phyloP scores from a whole-genome alignment of 2,888 invertebrate genomes.

The Caenorhabditis virilis region DNA sequence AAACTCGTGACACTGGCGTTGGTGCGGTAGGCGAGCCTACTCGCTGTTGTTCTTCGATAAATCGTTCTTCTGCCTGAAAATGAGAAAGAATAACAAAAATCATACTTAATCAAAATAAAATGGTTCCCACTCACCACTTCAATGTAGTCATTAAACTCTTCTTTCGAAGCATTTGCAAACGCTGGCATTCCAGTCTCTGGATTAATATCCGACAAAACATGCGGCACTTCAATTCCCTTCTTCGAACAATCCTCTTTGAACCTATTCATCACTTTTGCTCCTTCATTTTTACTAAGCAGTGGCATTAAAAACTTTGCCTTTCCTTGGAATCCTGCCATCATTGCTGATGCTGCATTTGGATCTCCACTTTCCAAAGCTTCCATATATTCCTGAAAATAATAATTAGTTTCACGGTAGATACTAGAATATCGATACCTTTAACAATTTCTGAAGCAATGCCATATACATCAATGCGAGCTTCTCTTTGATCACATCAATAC shows the following conservation, averaged over 20 bases:
- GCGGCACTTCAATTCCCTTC: constrained; percentile 54
- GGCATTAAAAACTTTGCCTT: constrained; percentile 65
- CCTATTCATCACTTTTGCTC: constrained; percentile 63
- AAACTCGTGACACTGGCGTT: no score
- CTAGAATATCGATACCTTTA: constrained; percentile 41
- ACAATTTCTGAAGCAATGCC: constrained; percentile 56
- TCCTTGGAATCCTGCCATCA: constrained; percentile 64
- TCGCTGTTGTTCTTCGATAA: constrained; percentile 24
- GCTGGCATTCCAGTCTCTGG: constrained; percentile 62
- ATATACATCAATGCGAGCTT: constrained; percentile 62
- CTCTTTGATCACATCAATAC: constrained; percentile 66
- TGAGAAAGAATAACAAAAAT: no score
- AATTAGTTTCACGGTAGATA: constrained; percentile 6
- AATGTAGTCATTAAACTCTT: constrained; percentile 52
- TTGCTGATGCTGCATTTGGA: constrained; percentile 57
- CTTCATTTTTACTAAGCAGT: constrained; percentile 58
- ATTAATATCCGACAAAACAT: constrained; percentile 62
- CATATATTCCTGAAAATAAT: constrained; percentile 55
- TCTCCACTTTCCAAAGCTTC: constrained; percentile 61
- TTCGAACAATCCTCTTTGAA: constrained; percentile 59
- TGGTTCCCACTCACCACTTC: constrained; percentile 42
- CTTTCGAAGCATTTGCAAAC: constrained; percentile 47
- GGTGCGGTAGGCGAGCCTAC: no score
- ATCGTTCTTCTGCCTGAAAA: constrained; percentile 25
- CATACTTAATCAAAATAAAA: no score